Evolutionary conservation across 2,797 vertebrate genomes (phyloP).

Genomic region (Girardinus metallicus): DNA sequence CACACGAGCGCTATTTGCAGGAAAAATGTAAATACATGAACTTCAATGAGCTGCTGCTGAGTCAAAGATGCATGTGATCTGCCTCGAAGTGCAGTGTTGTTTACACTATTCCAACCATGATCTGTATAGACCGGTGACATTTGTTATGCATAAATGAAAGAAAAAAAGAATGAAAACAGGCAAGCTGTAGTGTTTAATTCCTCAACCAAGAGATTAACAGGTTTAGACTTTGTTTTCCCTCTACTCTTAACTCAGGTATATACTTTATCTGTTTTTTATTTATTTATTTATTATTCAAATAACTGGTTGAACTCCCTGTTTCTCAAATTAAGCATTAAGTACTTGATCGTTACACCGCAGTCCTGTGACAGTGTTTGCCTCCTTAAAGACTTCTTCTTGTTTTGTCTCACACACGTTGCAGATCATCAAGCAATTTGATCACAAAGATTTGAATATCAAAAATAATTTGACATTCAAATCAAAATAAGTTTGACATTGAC

Average conservation of each 20-base stretch:
- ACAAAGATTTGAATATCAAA: not conserved
- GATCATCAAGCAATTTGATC: not conserved
- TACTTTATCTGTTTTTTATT: not conserved
- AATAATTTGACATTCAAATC: no score
- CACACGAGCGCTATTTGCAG: not conserved
- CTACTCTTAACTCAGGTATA: not conserved
- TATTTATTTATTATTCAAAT: not conserved
- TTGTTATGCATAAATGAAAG: not conserved
- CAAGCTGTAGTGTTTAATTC: not conserved
- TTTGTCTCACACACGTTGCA: not conserved
- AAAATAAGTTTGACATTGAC: not conserved
- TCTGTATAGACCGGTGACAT: not conserved
- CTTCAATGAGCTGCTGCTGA: not conserved
- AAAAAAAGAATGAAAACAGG: not conserved
- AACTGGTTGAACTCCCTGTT: not conserved
- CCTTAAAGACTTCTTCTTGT: not conserved
- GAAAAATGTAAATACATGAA: not conserved
- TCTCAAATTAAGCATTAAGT: not conserved
- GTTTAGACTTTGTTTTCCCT: not conserved
- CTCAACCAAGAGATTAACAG: not conserved
- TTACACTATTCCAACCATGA: not conserved
- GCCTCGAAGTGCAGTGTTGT: not conserved
- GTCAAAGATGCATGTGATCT: not conserved
- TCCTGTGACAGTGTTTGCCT: not conserved
- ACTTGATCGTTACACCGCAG: not conserved